Conservation (phyloP, 2,113 vertebrate genomes). For the Syngnathus scovelli region DNA sequence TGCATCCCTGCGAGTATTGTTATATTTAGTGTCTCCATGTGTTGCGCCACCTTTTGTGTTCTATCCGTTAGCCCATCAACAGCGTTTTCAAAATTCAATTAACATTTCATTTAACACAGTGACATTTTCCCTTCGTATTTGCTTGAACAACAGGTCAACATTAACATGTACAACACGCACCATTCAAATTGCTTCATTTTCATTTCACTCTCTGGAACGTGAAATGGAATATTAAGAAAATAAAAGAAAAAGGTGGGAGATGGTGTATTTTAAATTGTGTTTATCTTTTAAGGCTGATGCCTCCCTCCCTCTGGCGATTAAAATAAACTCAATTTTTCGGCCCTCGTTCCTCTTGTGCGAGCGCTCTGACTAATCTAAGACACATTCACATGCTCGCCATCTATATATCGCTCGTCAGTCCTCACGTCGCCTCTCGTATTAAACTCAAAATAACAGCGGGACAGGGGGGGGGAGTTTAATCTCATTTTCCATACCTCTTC, state of each 20-base stretch:
- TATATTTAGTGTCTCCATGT: neutral
- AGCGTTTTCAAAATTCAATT: neutral
- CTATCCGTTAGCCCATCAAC: neutral
- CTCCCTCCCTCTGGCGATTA: conserved; percentile 3
- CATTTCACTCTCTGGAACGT: neutral
- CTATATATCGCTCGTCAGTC: conserved; percentile 9
- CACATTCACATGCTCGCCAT: conserved; percentile 15
- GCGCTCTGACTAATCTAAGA: conserved; percentile 21
- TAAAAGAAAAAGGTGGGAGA: conserved; percentile 6
- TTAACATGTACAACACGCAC: too few species aligned
- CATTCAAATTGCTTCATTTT: neutral
- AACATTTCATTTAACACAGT: too few species aligned
- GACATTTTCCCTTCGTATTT: too few species aligned
- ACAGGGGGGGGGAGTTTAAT: neutral
- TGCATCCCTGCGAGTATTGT: neutral
- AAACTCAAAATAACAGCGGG: conserved; percentile 12
- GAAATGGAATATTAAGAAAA: conserved; percentile 10
- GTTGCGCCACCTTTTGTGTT: neutral
- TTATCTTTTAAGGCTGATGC: conserved; percentile 32
- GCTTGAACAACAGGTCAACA: too few species aligned
- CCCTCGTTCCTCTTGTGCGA: neutral
- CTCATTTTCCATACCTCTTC: neutral
- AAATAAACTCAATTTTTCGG: neutral
- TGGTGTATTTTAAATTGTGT: conserved; percentile 42
- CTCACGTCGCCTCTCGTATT: conserved; percentile 3